Percentiles rank a stretch among this genome's conserved stretches.
Evolutionary conservation across 2,888 invertebrate species (phyloP).

Genomic region (Drosophila ustulata): DNA sequence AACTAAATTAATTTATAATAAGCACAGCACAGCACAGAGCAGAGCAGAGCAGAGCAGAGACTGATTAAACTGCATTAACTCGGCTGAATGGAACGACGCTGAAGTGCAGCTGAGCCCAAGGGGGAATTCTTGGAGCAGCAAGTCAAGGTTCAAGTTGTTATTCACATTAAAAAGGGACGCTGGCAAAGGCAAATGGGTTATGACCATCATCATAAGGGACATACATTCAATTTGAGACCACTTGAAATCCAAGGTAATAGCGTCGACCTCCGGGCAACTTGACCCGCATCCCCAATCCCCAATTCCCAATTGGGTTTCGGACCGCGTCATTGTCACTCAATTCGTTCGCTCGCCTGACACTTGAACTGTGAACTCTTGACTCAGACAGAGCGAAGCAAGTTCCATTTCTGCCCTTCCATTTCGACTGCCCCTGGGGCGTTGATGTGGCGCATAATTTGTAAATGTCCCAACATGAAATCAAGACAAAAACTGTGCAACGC

Average conservation of each 20-base stretch:
- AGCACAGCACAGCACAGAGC: conserved; percentile 23
- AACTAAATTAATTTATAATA: conserved; percentile 68
- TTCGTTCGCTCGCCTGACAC: conserved; percentile 50
- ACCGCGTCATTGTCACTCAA: conserved; percentile 70
- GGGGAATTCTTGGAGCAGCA: not conserved
- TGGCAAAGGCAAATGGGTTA: not conserved
- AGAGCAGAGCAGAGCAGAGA: conserved; percentile 21
- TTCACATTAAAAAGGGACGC: not conserved
- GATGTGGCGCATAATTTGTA: conserved; percentile 67
- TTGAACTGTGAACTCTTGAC: conserved; percentile 65
- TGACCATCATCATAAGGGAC: conserved; percentile 1
- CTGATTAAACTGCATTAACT: conserved; percentile 51
- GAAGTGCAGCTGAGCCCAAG: not conserved
- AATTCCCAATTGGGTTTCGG: conserved; percentile 18
- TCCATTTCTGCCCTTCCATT: conserved; percentile 8
- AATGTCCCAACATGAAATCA: conserved; percentile 72
- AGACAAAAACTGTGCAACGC: conserved; percentile 53
- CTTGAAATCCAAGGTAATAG: conserved; percentile 25
- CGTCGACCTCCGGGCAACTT: conserved; percentile 16
- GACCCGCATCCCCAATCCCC: conserved; percentile 30
- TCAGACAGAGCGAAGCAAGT: conserved; percentile 37
- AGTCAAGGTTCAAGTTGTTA: conserved; percentile 3
- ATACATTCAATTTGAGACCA: conserved; percentile 18
- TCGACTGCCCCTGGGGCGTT: conserved; percentile 21
- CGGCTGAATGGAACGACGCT: conserved; percentile 2